Conservation (phyloP, 2,888 invertebrate species). For the Drosophila tripunctata region DNA sequence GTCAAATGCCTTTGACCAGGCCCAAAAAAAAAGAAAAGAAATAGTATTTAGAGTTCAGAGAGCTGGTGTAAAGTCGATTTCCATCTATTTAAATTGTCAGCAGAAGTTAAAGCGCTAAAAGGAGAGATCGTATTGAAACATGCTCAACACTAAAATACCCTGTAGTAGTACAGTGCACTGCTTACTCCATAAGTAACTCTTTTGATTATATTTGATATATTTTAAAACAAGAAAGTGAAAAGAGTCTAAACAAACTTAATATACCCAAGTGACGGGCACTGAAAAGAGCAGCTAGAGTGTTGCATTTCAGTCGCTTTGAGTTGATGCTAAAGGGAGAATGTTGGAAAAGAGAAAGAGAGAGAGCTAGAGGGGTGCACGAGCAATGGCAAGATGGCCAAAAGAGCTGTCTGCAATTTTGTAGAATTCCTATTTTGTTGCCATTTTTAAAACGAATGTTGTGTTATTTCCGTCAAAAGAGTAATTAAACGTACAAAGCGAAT, state of each 20-base stretch:
- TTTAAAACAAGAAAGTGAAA: no score
- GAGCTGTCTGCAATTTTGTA: slow-evolving; percentile 22
- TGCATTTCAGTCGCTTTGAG: slow-evolving; percentile 30
- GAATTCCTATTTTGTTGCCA: slow-evolving; percentile 57
- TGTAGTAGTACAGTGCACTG: no score
- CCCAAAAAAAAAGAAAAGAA: no score
- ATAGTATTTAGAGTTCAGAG: not conserved
- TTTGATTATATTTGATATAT: no score
- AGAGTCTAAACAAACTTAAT: no score
- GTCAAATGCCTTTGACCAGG: slow-evolving; percentile 2
- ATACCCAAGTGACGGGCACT: not conserved
- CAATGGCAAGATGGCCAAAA: not conserved
- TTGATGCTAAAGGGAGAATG: not conserved
- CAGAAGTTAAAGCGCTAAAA: slow-evolving; percentile 37
- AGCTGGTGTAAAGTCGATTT: slow-evolving; percentile 27
- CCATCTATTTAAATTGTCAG: slow-evolving; percentile 41
- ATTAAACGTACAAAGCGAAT: slow-evolving; percentile 73
- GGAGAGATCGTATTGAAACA: no score
- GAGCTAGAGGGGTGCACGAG: not conserved
- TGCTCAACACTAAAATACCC: no score
- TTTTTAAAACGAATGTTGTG: slow-evolving; percentile 67
- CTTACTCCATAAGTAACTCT: no score
- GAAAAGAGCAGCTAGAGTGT: slow-evolving; percentile 9
- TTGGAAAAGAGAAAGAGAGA: not conserved
- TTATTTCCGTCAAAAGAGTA: slow-evolving; percentile 79